Evolutionary conservation across 2,797 vertebrate genomes (phyloP).

Genomic region (Allobates femoralis): DNA sequence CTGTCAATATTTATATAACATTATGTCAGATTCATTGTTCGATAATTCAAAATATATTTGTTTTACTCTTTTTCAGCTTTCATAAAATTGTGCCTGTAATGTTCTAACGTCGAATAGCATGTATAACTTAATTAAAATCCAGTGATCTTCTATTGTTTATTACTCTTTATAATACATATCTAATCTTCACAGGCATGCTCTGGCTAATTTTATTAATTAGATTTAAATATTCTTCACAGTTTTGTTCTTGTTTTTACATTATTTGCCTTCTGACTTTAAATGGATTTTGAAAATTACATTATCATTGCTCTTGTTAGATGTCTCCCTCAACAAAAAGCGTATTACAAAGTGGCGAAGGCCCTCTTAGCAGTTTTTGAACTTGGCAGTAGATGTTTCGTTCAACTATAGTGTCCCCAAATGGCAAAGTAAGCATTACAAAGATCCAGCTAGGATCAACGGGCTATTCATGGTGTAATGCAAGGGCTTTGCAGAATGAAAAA

Average conservation of each 20-base stretch:
- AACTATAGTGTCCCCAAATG: no score
- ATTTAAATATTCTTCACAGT: background rate
- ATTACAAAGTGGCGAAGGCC: no score
- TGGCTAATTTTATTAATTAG: background rate
- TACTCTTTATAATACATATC: background rate
- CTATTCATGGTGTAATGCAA: no score
- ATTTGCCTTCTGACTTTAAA: background rate
- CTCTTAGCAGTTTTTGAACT: no score
- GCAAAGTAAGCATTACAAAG: no score
- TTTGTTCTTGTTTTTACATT: background rate
- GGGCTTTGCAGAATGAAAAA: no score
- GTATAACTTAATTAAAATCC: slow-evolving; percentile 14
- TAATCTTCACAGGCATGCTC: background rate
- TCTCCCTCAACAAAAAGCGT: no score
- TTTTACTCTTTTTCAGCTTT: no score
- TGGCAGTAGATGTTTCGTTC: no score
- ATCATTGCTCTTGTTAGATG: no score
- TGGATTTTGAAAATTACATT: background rate
- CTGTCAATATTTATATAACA: background rate
- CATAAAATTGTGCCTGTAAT: background rate
- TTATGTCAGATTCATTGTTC: background rate
- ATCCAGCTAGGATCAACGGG: no score
- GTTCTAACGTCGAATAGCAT: background rate
- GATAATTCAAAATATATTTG: background rate
- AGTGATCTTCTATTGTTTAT: background rate